Evolutionary conservation across 2,888 invertebrate genomes (phyloP), one percentile per base, ranked within the genome.

Genomic region (Chrysolina americana): DNA sequence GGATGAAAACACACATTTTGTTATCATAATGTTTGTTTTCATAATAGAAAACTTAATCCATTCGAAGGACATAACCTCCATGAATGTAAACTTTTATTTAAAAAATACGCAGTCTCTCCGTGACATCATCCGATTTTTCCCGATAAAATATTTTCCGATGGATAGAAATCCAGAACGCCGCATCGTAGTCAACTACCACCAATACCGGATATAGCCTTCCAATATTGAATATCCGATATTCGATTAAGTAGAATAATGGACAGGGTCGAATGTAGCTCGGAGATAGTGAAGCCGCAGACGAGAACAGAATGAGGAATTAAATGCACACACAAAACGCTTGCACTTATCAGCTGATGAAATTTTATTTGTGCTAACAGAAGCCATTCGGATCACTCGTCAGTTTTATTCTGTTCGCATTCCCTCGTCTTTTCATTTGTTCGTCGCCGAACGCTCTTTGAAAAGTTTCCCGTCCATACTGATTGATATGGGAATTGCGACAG

Each of bases 191-290:
- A 23, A 23, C 17, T 23, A 21, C 21, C 53, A 21, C 53, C 19
- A 53, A 53, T 10, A 53, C 11, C 11, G 21, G 3, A 53, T 13
- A 19, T 19, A 53, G 4, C 11, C 21, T 21, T n/a, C n/a, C n/a
- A n/a, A 21, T 53, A 21, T 17, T 1, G 53, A 53, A 53, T 53
- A 53, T 53, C 23, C 48, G 69, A 73, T 53, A 81, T 80, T 81
- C 81, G 78, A 81, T 81, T 80, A 81, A 81, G 77, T 73, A 73
- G 78, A 81, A 81, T 80, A 80, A 81, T 76, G 72, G 79, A 44
- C 71, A 11, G 63, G 76, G 78, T 73, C 75, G 81, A 79, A 79
- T 80, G 81, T 80, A 79, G 71, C 74, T 62, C 36, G 70, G 78
- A 79, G 80, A 81, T 81, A 80, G 73, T 48, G 64, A 62, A 70